Conservation (phyloP, 1,140 invertebrate species). For the Bathynomus jamesi region DNA sequence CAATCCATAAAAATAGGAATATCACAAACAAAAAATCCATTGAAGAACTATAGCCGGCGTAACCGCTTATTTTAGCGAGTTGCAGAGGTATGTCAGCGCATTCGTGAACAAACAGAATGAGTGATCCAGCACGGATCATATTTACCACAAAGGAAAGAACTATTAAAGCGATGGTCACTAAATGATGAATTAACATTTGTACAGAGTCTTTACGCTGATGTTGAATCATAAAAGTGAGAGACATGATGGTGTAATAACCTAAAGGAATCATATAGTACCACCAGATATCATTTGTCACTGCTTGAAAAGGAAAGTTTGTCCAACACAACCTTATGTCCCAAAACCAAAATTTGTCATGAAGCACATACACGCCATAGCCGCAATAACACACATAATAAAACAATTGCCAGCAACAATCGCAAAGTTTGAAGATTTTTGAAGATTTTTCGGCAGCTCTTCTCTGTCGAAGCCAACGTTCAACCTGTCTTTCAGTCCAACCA, state of each 20-base stretch:
- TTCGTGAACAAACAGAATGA: slow-evolving; percentile 91
- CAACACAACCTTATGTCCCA: slow-evolving; percentile 89
- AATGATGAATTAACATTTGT: slow-evolving; percentile 57
- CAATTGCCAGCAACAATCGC: slow-evolving; percentile 55
- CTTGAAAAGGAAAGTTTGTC: slow-evolving; percentile 54
- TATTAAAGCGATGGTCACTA: slow-evolving; percentile 38
- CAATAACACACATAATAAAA: slow-evolving; percentile 77
- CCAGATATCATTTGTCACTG: slow-evolving; percentile 53
- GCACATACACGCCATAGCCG: slow-evolving; percentile 67
- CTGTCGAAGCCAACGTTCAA: slow-evolving; percentile 81
- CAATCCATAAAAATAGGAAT: slow-evolving; percentile 81
- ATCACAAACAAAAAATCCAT: slow-evolving; percentile 75
- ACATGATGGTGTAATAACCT: slow-evolving; percentile 73
- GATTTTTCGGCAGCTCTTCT: slow-evolving; percentile 41
- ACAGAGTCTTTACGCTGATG: slow-evolving; percentile 24
- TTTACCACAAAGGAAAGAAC: slow-evolving; percentile 91
- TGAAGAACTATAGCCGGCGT: slow-evolving; percentile 73
- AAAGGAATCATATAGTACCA: slow-evolving; percentile 46
- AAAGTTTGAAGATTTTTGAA: slow-evolving; percentile 21
- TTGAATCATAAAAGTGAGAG: slow-evolving; percentile 12
- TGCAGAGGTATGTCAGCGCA: slow-evolving; percentile 67
- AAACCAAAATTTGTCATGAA: slow-evolving; percentile 91
- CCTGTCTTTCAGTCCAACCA: slow-evolving; percentile 73
- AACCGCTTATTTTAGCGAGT: slow-evolving; percentile 81
- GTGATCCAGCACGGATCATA: slow-evolving; percentile 77